Evolutionary conservation across 2,797 vertebrate species (phyloP).

Genomic region (Hypotaenidia okinawae): DNA sequence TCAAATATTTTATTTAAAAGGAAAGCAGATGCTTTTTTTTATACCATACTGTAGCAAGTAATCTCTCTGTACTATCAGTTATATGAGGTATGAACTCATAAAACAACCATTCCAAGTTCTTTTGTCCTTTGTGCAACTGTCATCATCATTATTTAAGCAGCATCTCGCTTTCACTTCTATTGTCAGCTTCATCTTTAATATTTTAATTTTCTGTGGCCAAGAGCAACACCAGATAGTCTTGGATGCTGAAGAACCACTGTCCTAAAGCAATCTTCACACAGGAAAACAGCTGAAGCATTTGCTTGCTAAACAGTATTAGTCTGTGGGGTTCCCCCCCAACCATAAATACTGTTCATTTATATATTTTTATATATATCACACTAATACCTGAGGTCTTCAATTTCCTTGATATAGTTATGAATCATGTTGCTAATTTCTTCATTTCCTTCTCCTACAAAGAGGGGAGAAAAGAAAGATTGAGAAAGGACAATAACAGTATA

Average conservation of each 20-base stretch:
- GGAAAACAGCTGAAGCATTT: background rate
- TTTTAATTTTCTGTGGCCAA: background rate
- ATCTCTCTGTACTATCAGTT: background rate
- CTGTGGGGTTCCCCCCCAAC: background rate
- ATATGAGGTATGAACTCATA: background rate
- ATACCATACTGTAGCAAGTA: background rate
- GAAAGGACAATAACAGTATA: background rate
- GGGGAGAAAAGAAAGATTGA: background rate
- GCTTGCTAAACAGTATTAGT: background rate
- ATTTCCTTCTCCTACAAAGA: slow-evolving; percentile 87
- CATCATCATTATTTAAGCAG: background rate
- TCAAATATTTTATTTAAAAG: background rate
- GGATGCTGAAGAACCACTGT: background rate
- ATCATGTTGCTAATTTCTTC: slow-evolving; percentile 98
- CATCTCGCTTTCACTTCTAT: background rate
- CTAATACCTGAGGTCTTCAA: slow-evolving; percentile 93
- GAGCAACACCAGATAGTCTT: background rate
- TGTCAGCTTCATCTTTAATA: background rate
- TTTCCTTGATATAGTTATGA: slow-evolving; percentile 96
- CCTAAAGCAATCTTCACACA: background rate
- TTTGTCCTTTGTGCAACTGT: background rate
- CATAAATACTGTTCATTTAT: background rate
- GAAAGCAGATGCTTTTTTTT: accelerated
- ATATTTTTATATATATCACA: background rate
- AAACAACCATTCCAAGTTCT: background rate